Base-by-base conservation (phyloP, 2,113 vertebrate species). In the Nesoenas mayeri region DNA sequence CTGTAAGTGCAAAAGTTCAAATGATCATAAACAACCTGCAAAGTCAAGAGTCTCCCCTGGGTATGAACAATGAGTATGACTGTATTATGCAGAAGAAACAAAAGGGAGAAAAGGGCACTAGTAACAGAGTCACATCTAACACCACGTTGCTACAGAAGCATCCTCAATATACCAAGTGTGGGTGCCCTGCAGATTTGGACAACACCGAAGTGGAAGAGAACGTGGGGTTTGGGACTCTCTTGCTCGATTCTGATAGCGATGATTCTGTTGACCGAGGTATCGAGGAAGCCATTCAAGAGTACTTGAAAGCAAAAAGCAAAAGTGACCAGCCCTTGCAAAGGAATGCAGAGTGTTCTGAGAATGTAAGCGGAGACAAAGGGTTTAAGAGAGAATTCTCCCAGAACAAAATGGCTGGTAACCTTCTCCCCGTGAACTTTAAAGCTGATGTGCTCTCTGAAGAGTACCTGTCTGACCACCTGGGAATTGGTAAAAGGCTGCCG, bases 231-330 rank as follows among this genome's bases (percentile, higher is more conserved):
- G 89, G 88, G 48, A 80, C 95, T 11, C 88, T 97, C 22, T 97
- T 92, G 61, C 98, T 98, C 1, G 98, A 99, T 47, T 98, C 99
- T 0, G 99, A 99, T 87, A 99, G 99, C 0, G 99, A 99, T 0
- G 99, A 99, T 82, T 99, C 99, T 4, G 99, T 99, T 79, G 99
- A 99, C 97, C 89, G 99, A 71, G 99, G 98, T 60, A 99, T 99
- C 17, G 99, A 99, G 90, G 98, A 99, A 87, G 99, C 99, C 36
- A 99, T 99, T 95, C 98, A 99, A 60, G 99, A 99, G 95, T 99
- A 99, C 91, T 96, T 99, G 81, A 99, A 99, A 96, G 98, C 99
- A 44, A 99, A 98, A 94, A 98, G 98, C 62, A 97, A 96, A 19
- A 66, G 75, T 2, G 17, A 86, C 17, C 94, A 67, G 58, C 83